A percentile compares a stretch with the other conserved stretches of the same genome.
phyloP scores from a whole-genome alignment of 2,797 vertebrate genomes.

The Myotis vivesi region DNA sequence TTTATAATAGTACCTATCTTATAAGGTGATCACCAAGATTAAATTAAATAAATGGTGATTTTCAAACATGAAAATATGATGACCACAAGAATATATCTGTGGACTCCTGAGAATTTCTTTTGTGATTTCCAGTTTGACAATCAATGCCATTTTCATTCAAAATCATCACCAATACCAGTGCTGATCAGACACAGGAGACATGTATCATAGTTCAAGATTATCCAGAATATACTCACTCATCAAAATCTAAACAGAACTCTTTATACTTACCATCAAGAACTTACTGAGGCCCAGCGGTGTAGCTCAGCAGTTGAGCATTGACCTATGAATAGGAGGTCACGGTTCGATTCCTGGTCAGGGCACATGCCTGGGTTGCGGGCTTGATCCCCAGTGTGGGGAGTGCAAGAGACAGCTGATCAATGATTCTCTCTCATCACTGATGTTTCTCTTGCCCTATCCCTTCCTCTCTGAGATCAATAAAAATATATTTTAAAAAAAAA shows the following conservation, averaged over 20 bases:
- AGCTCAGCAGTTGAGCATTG: too few species aligned
- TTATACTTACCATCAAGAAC: neutral
- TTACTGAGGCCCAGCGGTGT: neutral
- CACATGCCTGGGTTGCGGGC: too few species aligned
- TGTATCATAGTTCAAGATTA: neutral
- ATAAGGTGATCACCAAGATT: neutral
- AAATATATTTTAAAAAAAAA: too few species aligned
- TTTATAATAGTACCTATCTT: neutral
- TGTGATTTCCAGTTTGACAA: neutral
- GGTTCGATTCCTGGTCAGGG: too few species aligned
- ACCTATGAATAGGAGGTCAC: too few species aligned
- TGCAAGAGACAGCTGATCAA: too few species aligned
- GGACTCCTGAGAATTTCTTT: neutral
- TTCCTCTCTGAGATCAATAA: too few species aligned
- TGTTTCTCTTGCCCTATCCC: too few species aligned
- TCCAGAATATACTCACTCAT: neutral
- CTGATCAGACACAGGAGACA: neutral
- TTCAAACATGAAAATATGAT: neutral
- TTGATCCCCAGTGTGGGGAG: too few species aligned
- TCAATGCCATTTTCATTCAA: neutral
- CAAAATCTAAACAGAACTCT: neutral
- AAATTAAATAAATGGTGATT: neutral
- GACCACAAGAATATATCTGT: neutral
- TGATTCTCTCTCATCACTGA: too few species aligned
- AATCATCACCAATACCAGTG: neutral